Percentiles rank a stretch among this genome's conserved stretches.
Conservation (phyloP, 2,888 invertebrate species). For the Cantharis rustica region DNA sequence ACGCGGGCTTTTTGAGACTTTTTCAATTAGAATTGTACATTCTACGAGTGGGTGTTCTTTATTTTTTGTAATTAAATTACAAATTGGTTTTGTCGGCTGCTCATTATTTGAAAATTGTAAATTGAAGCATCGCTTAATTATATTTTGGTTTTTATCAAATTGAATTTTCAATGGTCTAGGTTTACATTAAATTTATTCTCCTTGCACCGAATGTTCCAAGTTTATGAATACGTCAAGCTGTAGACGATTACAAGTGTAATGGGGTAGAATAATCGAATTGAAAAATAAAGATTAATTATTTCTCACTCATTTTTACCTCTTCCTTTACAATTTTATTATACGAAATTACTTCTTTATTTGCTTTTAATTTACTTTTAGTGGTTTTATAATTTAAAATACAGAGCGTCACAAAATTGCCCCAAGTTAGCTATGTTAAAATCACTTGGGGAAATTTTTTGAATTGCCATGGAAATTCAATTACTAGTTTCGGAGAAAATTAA, state of each 20-base stretch:
- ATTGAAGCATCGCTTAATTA: not conserved
- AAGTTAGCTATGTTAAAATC: not conserved
- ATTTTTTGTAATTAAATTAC: not conserved
- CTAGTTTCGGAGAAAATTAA: not conserved
- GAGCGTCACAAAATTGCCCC: not conserved
- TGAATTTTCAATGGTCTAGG: not conserved
- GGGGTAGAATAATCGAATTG: conserved; percentile 1
- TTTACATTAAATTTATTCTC: not conserved
- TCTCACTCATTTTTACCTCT: not conserved
- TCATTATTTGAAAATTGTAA: not conserved
- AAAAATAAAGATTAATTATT: conserved; percentile 3
- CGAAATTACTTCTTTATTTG: not conserved
- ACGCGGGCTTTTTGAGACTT: not conserved
- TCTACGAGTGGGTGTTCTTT: not conserved
- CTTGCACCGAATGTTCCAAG: not conserved
- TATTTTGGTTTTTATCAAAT: not conserved
- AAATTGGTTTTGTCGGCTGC: not conserved
- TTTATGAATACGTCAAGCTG: conserved; percentile 3
- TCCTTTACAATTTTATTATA: not conserved
- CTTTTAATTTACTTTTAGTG: not conserved
- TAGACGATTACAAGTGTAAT: conserved; percentile 6
- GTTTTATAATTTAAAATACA: not conserved
- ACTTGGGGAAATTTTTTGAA: not conserved
- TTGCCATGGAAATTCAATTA: not conserved
- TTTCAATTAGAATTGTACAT: not conserved